These are phyloP conservation scores for Calliphora vicina DNA, from an alignment of 1,140 invertebrate genomes.

Conservation along the genomic window DNA sequence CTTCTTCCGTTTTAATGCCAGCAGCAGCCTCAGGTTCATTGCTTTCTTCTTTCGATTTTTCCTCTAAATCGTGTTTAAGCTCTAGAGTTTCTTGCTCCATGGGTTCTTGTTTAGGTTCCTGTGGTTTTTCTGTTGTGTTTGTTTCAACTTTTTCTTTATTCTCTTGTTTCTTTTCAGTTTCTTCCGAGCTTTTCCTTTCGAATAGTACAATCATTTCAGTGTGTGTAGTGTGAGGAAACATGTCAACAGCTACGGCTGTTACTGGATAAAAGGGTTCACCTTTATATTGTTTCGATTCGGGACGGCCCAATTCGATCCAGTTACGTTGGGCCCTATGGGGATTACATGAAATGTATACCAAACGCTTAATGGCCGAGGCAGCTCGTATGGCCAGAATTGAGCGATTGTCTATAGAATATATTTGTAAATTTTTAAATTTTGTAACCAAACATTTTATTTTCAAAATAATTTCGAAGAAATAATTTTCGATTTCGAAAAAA, in stretches of 20 bases:
- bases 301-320: constrained; percentile 85
- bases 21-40: too few relatives aligned
- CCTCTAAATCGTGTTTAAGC: too few relatives aligned
- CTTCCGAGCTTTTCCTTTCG: constrained; percentile 67
- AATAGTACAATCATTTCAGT: constrained; percentile 88
- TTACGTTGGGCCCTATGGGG: constrained; percentile 85
- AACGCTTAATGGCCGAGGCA: constrained; percentile 75
- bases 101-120: neutral
- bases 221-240: constrained; percentile 93
- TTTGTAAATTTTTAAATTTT: neutral
- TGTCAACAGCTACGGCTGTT: constrained; percentile 86
- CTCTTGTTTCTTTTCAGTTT: neutral
- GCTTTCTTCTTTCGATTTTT: too few relatives aligned
- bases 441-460: too few relatives aligned
- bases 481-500: too few relatives aligned
- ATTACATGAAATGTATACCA: constrained; percentile 94
- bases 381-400: constrained; percentile 81
- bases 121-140: neutral
- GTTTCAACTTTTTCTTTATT: neutral
- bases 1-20: neutral
- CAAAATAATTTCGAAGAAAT: neutral
- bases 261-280: constrained; percentile 84
- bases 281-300: constrained; percentile 80
- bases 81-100: neutral
- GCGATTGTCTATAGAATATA: constrained; percentile 69